Base-by-base conservation (phyloP, 1,140 invertebrate species). In the Brachionus paranguensis region DNA sequence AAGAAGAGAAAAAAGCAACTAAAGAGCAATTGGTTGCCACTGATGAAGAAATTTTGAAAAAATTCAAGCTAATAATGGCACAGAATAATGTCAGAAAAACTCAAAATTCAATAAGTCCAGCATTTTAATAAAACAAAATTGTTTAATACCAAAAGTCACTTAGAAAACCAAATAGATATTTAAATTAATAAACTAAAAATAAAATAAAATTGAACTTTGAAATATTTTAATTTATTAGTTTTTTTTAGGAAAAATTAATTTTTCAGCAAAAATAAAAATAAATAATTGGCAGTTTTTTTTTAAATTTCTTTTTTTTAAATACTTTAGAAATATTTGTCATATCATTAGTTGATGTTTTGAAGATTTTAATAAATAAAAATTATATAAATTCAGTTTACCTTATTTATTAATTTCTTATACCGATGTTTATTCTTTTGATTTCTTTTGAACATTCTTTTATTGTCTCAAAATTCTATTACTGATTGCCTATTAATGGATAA, bases 51-150 rank as follows among this genome's bases (percentile, higher is more conserved):
- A 81, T 81, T 11, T 29, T 81, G 78, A 41, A 20, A 27, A 60
- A 68, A 41, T 81, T 81, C 6, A 81, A 37, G 43, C 4, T 45
- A 3, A 47, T 81, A 10, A 24, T 81, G 37, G n/a, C 24, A 37
- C 78, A 81, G 43, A 81, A 81, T 47, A 81, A 81, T 37, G 20
- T n/a, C n/a, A 24, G 78, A 45, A 81, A 68, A 64, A 50, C 43
- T 76, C 37, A n/a, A 24, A 43, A 24, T 74, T 24, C 37, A 43
- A 12, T 74, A 24, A 74, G 41, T 43, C 33, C 70, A 43, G 4
- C 33, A 45, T 74, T 43, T 24, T 11, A n/a, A n/a, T 4, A 10
- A 72, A 20, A 74, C 43, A 17, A 41, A 24, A 8, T 45, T 74
- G 24, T 24, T 43, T 7, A 4, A 33, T 5, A 2, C 29, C 3